phyloP scores from a whole-genome alignment of 2,797 vertebrate species.

The Brotula barbata region DNA sequence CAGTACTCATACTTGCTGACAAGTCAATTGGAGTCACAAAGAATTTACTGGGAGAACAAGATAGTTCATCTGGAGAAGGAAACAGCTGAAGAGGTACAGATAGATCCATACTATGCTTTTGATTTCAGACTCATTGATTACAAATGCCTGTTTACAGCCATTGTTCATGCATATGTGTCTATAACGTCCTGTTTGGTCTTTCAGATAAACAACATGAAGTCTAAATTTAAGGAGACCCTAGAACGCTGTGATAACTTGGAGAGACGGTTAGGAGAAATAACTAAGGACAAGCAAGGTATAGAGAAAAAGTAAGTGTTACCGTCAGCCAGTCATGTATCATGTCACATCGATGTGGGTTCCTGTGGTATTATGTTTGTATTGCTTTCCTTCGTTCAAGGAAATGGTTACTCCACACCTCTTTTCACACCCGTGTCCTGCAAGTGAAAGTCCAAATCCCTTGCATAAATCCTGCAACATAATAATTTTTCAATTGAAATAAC shows the following conservation, averaged over 20 bases:
- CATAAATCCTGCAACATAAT: no score
- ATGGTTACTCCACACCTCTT: no score
- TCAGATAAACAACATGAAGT: slow-evolving; percentile 98
- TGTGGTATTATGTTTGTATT: no score
- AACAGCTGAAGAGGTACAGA: slow-evolving; percentile 89
- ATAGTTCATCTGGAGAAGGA: slow-evolving; percentile 97
- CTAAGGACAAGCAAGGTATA: slow-evolving; percentile 90
- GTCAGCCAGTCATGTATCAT: no score
- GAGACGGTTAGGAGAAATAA: slow-evolving; percentile 85
- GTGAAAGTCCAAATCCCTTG: no score
- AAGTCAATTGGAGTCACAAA: slow-evolving; percentile 95
- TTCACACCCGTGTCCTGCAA: no score
- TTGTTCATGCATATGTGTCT: neutral
- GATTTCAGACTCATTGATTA: neutral
- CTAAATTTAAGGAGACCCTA: slow-evolving; percentile 97
- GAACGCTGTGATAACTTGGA: slow-evolving; percentile 96
- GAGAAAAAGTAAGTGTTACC: slow-evolving; percentile 91
- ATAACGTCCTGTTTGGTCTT: slow-evolving; percentile 21
- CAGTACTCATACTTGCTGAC: slow-evolving; percentile 97
- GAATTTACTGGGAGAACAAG: slow-evolving; percentile 99
- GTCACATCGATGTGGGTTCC: no score
- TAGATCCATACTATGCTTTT: rapidly evolving
- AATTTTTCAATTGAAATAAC: no score
- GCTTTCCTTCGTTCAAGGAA: no score
- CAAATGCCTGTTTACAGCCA: neutral